Conservation (phyloP, 1,140 invertebrate species). For the Lepeophtheirus salmonis region DNA sequence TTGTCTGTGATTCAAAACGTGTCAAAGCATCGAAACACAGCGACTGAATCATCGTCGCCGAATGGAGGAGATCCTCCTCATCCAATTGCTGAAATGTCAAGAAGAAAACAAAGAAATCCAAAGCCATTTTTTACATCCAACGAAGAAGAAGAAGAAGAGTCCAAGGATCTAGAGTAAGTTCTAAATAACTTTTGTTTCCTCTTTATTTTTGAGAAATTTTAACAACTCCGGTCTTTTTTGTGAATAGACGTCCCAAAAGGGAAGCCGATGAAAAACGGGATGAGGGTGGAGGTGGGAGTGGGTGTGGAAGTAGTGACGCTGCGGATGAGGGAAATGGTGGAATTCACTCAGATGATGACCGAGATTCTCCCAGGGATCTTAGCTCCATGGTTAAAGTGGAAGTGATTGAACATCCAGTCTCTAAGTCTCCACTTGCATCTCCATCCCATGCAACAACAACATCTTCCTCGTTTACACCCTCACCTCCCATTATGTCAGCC, state of each 20-base stretch:
- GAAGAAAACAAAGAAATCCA: constrained; percentile 12
- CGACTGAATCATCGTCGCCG: neutral
- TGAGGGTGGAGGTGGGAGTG: neutral
- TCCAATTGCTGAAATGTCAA: constrained; percentile 6
- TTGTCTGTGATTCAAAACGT: constrained; percentile 13
- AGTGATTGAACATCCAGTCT: neutral
- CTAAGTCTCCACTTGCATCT: neutral
- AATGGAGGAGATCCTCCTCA: neutral
- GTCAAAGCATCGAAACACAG: neutral
- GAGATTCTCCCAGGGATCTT: neutral
- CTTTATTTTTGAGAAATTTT: neutral
- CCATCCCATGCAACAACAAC: neutral
- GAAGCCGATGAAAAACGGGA: neutral
- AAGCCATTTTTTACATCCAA: constrained; percentile 8
- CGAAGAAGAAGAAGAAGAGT: constrained; percentile 4
- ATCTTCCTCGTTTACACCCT: neutral
- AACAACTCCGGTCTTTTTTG: neutral
- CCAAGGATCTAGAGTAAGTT: neutral
- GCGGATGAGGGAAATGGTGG: neutral
- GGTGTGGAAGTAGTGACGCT: neutral
- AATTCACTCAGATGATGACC: neutral
- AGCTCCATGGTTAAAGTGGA: constrained; percentile 1
- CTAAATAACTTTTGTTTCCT: neutral
- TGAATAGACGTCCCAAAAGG: neutral
- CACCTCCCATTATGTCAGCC: neutral